Evolutionary conservation across 2,888 invertebrate species (phyloP).

Genomic region (Aleiodes leptofemur): DNA sequence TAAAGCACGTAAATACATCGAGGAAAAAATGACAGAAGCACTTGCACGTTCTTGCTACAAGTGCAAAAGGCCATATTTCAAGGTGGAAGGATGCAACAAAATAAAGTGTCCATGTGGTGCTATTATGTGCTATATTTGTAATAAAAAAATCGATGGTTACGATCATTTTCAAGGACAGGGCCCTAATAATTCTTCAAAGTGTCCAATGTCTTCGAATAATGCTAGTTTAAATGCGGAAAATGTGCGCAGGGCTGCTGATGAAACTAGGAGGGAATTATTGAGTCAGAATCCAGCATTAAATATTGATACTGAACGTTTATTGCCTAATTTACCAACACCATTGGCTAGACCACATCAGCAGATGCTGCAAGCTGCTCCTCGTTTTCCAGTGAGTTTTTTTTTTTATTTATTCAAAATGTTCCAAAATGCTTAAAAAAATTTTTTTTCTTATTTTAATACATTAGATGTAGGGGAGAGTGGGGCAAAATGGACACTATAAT

Average conservation of each 20-base stretch:
- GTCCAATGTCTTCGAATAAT: conserved; percentile 75
- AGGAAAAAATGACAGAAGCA: conserved; percentile 68
- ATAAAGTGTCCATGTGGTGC: conserved; percentile 79
- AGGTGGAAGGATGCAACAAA: conserved; percentile 79
- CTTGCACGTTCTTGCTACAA: conserved; percentile 75
- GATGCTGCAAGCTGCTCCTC: conserved; percentile 12
- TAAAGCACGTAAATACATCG: conserved; percentile 63
- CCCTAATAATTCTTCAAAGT: conserved; percentile 68
- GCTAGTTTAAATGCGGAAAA: conserved; percentile 69
- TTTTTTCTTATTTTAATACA: no score
- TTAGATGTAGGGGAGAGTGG: no score
- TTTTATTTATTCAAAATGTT: neutral
- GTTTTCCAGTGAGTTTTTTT: neutral
- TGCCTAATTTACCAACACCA: conserved; percentile 60
- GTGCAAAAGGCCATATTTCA: conserved; percentile 76
- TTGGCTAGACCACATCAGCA: conserved; percentile 57
- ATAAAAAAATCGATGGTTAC: conserved; percentile 76
- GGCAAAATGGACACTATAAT: no score
- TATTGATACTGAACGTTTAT: conserved; percentile 66
- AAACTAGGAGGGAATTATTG: conserved; percentile 70
- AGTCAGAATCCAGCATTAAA: conserved; percentile 69
- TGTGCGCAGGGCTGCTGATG: conserved; percentile 72
- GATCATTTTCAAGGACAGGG: conserved; percentile 77
- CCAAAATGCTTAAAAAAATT: no score
- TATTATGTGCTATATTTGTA: conserved; percentile 78